Evolutionary conservation across 1,140 invertebrate genomes (phyloP), one percentile per base, ranked within the genome.

Genomic region (Pygmarrhopalites habei): DNA sequence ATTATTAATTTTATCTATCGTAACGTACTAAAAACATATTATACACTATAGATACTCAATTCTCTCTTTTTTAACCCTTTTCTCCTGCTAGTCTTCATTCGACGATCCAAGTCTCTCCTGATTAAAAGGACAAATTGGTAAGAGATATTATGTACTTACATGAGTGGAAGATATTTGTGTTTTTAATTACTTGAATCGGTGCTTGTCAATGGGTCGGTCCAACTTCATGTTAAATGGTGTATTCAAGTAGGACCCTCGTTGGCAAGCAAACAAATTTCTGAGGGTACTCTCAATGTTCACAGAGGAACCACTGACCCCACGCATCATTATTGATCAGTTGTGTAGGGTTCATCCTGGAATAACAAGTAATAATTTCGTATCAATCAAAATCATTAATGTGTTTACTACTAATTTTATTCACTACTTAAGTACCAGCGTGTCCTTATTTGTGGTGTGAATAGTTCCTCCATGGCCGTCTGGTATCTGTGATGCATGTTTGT

Each of bases 401-500:
- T 51, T 35, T 49, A 49, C 23, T 51, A 21, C 46, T 57, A 57
- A 57, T 26, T 35, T 30, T 2, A 29, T 28, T 19, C 28, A 26
- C 1, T 17, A 29, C 19, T 23, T n/a, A 55, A 21, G 23, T 30
- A 67, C 60, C 60, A 62, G 43, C 65, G 44, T 29, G 28, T 25
- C 23, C 26, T 46, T 23, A 62, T 62, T 47, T 61, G 53, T 15
- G 44, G 39, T 3, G 41, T 49, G 35, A 66, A 66, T 4, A 66
- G 58, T 26, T 62, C 39, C 30, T 66, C 64, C 64, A 66, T 66
- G 1, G 64, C 52, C 15, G 44, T 21, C 0, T 44, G 41, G 55
- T 64, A 67, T 12, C 58, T 43, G 43, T 67, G 66, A 23, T 67
- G 66, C 66, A 67, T 67, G 35, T 67, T 67, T 0, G 44, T 51